Evolutionary conservation across 2,797 vertebrate species (phyloP).

Genomic region (Botia kubotai): DNA sequence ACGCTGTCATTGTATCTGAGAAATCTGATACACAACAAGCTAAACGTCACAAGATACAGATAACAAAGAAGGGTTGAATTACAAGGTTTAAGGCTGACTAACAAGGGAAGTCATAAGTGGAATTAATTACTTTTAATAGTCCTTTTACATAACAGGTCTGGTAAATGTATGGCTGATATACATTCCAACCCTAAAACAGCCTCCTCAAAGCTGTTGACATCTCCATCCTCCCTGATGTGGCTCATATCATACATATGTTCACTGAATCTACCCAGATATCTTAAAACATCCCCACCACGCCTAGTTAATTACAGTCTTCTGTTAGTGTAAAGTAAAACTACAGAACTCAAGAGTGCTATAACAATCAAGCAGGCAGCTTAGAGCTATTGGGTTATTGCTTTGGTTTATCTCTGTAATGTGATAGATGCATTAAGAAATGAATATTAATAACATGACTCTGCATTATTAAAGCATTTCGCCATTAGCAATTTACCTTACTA

Average conservation of each 20-base stretch:
- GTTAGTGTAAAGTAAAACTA: background rate
- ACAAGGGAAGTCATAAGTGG: too few relatives aligned
- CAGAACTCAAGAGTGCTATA: background rate
- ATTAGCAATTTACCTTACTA: background rate
- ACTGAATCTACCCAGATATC: background rate
- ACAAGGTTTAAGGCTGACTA: background rate
- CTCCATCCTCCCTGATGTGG: too few relatives aligned
- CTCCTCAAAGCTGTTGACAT: too few relatives aligned
- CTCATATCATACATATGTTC: background rate
- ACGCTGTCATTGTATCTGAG: too few relatives aligned
- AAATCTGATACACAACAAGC: background rate
- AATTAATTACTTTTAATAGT: too few relatives aligned
- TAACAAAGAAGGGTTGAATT: background rate
- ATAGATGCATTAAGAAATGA: slow-evolving; percentile 13
- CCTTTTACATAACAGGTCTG: background rate
- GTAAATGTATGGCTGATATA: background rate
- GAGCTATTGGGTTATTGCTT: background rate
- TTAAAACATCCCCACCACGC: background rate
- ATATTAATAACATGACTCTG: slow-evolving; percentile 23
- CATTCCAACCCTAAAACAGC: background rate
- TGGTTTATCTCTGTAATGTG: background rate
- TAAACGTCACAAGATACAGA: background rate
- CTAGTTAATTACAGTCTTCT: slow-evolving; percentile 1
- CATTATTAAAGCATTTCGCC: background rate
- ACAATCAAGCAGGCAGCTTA: slow-evolving; percentile 8